Evolutionary conservation across 1,140 invertebrate genomes (phyloP), one percentile per base, ranked within the genome.

Genomic region (Musca domestica): DNA sequence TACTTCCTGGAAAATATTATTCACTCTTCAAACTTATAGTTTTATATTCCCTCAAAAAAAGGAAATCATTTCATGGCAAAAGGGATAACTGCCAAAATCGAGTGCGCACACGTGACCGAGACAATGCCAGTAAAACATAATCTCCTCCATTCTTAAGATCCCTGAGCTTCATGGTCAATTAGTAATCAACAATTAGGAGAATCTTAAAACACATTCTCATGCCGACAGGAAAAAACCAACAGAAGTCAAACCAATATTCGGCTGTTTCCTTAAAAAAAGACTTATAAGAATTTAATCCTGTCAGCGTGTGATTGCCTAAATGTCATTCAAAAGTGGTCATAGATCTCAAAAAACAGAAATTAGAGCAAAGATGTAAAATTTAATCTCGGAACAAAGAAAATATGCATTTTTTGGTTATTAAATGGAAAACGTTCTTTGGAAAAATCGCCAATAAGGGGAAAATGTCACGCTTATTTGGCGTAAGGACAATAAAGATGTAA

Each of bases 401-500:
- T 34, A 27, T 4, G 34, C 15, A 41, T 61, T 34, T 41, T 58
- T 30, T 17, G 25, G 23, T 58, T 7, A 61, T 20, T n/a, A 27
- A 41, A 61, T 34, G 34, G 22, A 56, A 54, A 61, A 61, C 41
- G n/a, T 41, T 61, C 27, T 19, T 41, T 41, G 34, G 2, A 61
- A 34, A 61, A 74, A 78, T 78, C 76, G 68, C 67, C 69, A 68
- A 71, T 73, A 74, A 75, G 75, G 71, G 71, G 71, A 74, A 78
- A 79, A 79, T 79, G 77, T 77, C 77, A 79, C 74, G 77, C 75
- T 73, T 77, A 79, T 79, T 41, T 77, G 49, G 19, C n/a, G 48
- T 17, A 47, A 51, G 34, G 19, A 64, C 48, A 41, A 52, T 61
- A 34, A 4, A 20, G 5, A 5, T 20, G 51, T 25, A 68, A 64